Evolutionary conservation across 2,888 invertebrate species (phyloP), one percentile per base, ranked within the genome.

Genomic region (Apeira syringaria): DNA sequence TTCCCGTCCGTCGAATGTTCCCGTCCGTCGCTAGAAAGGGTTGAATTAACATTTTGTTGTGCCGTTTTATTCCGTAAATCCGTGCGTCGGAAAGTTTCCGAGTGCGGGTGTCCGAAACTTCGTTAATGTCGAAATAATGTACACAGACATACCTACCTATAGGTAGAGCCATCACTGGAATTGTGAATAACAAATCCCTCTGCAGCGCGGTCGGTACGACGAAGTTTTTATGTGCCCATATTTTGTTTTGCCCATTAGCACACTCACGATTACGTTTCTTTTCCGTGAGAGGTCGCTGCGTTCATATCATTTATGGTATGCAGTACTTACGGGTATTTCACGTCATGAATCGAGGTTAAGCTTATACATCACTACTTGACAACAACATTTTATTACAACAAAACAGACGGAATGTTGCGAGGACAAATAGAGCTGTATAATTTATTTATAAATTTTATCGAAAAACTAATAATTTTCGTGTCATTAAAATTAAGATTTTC

Each of bases 61-160:
- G 77, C 70, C 64, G 69, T 71, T 80, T 79, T 75, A 68, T 64
- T 65, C 62, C 57, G 50, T 50, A 53, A 68, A 69, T 64, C 67
- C 67, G 57, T 61, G 53, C 67, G 62, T 64, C 59, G 53, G 56
- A 68, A 75, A 80, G 71, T 79, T 76, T 61, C 53, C 57, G 70
- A 64, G 64, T 61, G 61, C 64, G 68, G 71, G 68, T 65, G 65
- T 68, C 66, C 68, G 60, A 59, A 78, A 79, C 73, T 78, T 77
- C 63, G 73, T 69, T 82, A 80, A 83, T 83, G 80, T 71, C 57
- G 59, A 74, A 80, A 80, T 81, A 78, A 81, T 78, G 80, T 74
- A 67, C 57, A 62, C 33, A 35, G 24, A 24, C 38, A 42, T 45
- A 41, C 44, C 35, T 45, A 38, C 32, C 25, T 28, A 28, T 40